Evolutionary conservation across 1,140 invertebrate species (phyloP).

Genomic region (Scaptomyza montana): DNA sequence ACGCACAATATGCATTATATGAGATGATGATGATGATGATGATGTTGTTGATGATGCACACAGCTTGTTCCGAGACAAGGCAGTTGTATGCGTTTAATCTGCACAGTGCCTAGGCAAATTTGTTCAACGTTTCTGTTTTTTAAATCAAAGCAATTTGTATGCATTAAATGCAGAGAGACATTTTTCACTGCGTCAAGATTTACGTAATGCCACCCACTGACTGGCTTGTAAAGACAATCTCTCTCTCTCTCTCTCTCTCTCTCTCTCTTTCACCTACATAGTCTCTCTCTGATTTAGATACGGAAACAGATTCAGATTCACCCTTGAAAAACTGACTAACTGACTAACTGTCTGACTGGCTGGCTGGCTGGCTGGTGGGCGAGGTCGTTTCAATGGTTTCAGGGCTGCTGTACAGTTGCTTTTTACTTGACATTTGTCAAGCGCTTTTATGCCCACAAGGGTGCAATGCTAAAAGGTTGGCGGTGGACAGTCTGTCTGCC

Average conservation of each 20-base stretch:
- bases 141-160: slow-evolving; percentile 78
- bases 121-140: slow-evolving; percentile 48
- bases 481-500: not conserved
- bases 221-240: slow-evolving; percentile 8
- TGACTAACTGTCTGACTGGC: slow-evolving; percentile 11
- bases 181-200: slow-evolving; percentile 63
- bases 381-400: slow-evolving; percentile 46
- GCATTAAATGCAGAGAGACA: slow-evolving; percentile 72
- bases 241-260: not conserved
- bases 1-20: slow-evolving; percentile 20
- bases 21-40: slow-evolving; percentile 8
- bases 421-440: slow-evolving; percentile 71
- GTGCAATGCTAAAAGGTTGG: not conserved
- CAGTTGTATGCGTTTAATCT: slow-evolving; percentile 54
- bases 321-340: slow-evolving; percentile 24
- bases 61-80: slow-evolving; percentile 31
- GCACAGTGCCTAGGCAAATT: slow-evolving; percentile 51
- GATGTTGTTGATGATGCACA: slow-evolving; percentile 44
- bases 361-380: slow-evolving; percentile 26
- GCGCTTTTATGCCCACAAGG: slow-evolving; percentile 29
- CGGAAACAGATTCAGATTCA: slow-evolving; percentile 31
- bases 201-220: slow-evolving; percentile 71
- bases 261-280: not conserved
- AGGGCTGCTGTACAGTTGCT: slow-evolving; percentile 58
- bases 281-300: slow-evolving; percentile 12